Percentiles rank a stretch among this genome's conserved stretches.
These are phyloP conservation scores for Atta cephalotes DNA, from an alignment of 1,140 invertebrate species.

Conservation along the genomic window DNA sequence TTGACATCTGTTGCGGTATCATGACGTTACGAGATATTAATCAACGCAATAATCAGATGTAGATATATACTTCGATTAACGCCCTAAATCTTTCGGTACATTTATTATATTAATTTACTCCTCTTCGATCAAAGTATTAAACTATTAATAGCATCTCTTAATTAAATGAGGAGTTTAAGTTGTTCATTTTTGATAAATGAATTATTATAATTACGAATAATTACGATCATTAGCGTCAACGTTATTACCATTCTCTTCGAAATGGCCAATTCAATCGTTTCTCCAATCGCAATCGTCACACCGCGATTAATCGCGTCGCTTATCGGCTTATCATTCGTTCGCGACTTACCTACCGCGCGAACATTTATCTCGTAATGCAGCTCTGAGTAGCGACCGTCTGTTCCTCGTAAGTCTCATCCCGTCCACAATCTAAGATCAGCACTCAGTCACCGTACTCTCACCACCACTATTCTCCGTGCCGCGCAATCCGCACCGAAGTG, in stretches of 20 bases:
- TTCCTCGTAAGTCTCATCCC: constrained; percentile 61
- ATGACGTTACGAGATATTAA: constrained; percentile 39
- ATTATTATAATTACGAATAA: not conserved
- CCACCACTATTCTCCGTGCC: constrained; percentile 8
- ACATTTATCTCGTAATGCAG: constrained; percentile 57
- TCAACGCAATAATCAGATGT: constrained; percentile 6
- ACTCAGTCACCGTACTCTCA: constrained; percentile 45
- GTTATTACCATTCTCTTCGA: constrained; percentile 11
- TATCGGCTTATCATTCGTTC: constrained; percentile 52
- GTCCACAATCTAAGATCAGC: constrained; percentile 47
- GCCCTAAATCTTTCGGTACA: not conserved
- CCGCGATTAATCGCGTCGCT: constrained; percentile 34
- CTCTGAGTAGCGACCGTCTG: constrained; percentile 52
- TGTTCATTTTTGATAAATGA: not conserved
- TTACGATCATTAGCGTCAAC: not conserved
- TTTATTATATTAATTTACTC: not conserved
- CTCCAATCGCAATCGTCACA: not conserved
- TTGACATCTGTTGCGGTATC: constrained; percentile 50
- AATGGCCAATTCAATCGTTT: constrained; percentile 11
- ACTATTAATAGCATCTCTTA: not conserved
- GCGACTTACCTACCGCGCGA: constrained; percentile 46
- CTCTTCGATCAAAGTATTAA: not conserved
- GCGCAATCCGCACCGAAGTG: constrained; percentile 42
- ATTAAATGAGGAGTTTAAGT: not conserved
- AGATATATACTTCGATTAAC: not conserved